Base-by-base conservation (phyloP, 2,888 invertebrate species). In the Herminia tarsipennalis region DNA sequence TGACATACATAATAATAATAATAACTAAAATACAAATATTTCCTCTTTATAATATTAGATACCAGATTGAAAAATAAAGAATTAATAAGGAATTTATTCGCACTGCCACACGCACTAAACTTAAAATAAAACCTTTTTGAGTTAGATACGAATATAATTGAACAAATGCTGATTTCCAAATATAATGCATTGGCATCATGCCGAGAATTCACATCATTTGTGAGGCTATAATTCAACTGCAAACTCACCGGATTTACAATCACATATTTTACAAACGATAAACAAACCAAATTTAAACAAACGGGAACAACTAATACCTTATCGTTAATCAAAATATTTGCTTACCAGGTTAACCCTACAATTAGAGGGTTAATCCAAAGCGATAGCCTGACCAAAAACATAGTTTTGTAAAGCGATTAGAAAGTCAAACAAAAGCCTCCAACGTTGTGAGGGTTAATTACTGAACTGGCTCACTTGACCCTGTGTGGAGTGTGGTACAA, bases 401-500 rank as follows among this genome's bases (percentile, higher is more conserved):
- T 59, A 66, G 69, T 67, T 70, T 50, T 59, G 69, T 65, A 13
- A 21, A 50, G 66, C 68, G 74, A 78, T 79, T 77, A 76, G 68
- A 71, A 75, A 75, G 70, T 63, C 66, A 75, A 78, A 78, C 76
- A 78, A 77, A 70, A 64, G 61, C 61, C 48, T 40, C 30, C 38
- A 42, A 46, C 47, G 46, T 36, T 18, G 25, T 10, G 58, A 56
- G 60, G 61, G 70, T 73, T 76, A 78, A 76, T 78, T 76, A 74
- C 70, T 30, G 60, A 56, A 53, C 45, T 54, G 42, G 57, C 54
- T 62, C 57, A 63, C 57, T 66, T 64, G 56, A 57, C 59, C 55
- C 53, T 27, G 17, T 27, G 12, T 35, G 25, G 10, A 27, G 40
- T 35, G 38, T 56, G 60, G 61, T 38, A 21, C 46, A 55, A 56